Evolutionary conservation across 1,140 invertebrate genomes (phyloP).

Genomic region (Antheraea pernyi): DNA sequence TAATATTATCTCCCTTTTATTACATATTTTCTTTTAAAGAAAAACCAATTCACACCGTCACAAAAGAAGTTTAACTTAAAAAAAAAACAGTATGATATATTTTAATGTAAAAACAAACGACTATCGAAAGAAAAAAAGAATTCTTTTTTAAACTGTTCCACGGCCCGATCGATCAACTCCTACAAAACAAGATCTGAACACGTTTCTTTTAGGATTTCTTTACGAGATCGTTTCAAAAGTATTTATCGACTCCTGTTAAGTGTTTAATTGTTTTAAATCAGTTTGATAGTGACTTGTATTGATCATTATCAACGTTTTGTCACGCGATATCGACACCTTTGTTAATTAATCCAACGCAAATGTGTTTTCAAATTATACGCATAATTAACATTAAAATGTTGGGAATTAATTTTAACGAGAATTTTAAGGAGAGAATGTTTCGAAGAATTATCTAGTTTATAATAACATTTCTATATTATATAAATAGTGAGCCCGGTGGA

Average conservation of each 20-base stretch:
- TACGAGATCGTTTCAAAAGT: not conserved
- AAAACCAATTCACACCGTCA: too few species aligned
- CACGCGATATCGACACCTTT: not conserved
- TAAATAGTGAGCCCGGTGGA: too few species aligned
- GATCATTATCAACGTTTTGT: not conserved
- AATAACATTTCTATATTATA: too few species aligned
- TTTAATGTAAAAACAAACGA: too few species aligned
- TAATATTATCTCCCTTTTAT: too few species aligned
- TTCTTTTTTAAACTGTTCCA: not conserved
- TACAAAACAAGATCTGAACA: not conserved
- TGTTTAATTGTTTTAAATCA: not conserved
- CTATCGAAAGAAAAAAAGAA: not conserved
- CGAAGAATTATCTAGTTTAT: too few species aligned
- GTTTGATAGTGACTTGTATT: not conserved
- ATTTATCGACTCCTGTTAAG: not conserved
- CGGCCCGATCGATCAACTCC: not conserved
- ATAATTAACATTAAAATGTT: too few species aligned
- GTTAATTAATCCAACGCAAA: not conserved
- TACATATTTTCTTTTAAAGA: too few species aligned
- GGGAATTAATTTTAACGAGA: too few species aligned
- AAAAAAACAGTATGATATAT: too few species aligned
- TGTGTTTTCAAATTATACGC: not conserved
- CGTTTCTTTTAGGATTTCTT: not conserved
- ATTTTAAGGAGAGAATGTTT: too few species aligned
- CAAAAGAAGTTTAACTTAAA: too few species aligned